phyloP scores from a whole-genome alignment of 2,113 vertebrate species.

The Hippopotamus amphibius region DNA sequence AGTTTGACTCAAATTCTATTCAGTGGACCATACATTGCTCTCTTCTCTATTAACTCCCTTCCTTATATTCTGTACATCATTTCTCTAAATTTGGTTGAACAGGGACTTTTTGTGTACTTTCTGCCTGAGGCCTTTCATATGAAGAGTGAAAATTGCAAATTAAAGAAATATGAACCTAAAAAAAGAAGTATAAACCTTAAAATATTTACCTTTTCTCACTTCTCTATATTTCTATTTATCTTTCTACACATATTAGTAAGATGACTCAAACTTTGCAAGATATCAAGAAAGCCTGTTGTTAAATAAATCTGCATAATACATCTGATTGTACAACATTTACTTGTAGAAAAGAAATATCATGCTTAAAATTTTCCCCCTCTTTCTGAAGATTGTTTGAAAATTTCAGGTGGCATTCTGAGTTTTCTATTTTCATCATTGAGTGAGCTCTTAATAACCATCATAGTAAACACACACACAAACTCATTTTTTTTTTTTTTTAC shows the following conservation, averaged over 20 bases:
- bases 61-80: constrained; percentile 8
- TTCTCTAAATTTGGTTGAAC: constrained; percentile 55
- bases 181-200: constrained; percentile 5
- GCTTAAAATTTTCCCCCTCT: neutral
- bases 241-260: constrained; percentile 55
- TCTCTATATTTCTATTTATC: constrained; percentile 62
- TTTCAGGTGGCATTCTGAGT: neutral
- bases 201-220: constrained; percentile 60
- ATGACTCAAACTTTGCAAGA: constrained; percentile 47
- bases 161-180: constrained; percentile 58
- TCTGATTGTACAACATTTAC: neutral
- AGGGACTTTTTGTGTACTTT: constrained; percentile 67
- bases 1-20: neutral
- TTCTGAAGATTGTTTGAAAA: neutral
- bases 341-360: neutral
- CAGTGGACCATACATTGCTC: neutral
- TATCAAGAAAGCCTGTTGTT: neutral
- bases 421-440: neutral
- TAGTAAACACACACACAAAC: neutral
- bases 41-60: neutral
- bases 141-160: constrained; percentile 73
- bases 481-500: constrained; percentile 16
- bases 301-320: neutral
- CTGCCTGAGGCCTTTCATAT: constrained; percentile 50
- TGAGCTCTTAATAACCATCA: neutral